phyloP scores from a whole-genome alignment of 2,888 invertebrate genomes.

The Urechis unicinctus region DNA sequence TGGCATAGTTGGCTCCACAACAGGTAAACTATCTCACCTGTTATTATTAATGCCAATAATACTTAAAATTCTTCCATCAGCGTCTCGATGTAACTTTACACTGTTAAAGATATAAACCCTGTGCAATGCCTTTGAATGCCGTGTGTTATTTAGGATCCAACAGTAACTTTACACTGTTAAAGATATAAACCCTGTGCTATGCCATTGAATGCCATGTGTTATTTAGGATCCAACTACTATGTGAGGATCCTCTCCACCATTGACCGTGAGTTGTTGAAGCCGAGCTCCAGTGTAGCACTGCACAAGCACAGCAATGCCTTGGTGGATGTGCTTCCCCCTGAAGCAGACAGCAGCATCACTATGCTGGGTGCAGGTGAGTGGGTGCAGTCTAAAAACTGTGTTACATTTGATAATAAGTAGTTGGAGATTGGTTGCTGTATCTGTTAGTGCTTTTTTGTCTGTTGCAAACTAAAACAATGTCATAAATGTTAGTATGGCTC shows the following conservation, averaged over 20 bases:
- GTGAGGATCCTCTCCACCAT: slow-evolving; percentile 97
- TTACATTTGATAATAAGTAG: background rate
- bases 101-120: background rate
- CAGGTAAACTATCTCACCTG: slow-evolving; percentile 58
- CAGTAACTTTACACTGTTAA: background rate
- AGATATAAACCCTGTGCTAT: background rate
- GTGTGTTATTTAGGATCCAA: slow-evolving; percentile 1
- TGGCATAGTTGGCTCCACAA: slow-evolving; percentile 97
- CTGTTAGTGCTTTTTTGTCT: background rate
- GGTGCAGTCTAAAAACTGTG: too few relatives aligned
- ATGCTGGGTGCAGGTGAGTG: slow-evolving; percentile 82
- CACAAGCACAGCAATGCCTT: slow-evolving; percentile 99
- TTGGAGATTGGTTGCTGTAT: too few relatives aligned
- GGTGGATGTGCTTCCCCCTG: slow-evolving; percentile 96
- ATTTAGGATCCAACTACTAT: slow-evolving; percentile 91
- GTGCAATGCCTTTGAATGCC: background rate
- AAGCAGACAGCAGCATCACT: slow-evolving; percentile 97
- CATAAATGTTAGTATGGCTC: too few relatives aligned
- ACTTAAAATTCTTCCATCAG: background rate
- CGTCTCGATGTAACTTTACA: background rate
- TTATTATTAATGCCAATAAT: background rate
- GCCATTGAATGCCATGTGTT: background rate
- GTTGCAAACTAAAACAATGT: background rate
- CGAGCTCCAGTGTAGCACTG: slow-evolving; percentile 94
- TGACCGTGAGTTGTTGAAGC: slow-evolving; percentile 92